Conservation (phyloP, 2,888 invertebrate genomes). For the Fragum fragum region DNA sequence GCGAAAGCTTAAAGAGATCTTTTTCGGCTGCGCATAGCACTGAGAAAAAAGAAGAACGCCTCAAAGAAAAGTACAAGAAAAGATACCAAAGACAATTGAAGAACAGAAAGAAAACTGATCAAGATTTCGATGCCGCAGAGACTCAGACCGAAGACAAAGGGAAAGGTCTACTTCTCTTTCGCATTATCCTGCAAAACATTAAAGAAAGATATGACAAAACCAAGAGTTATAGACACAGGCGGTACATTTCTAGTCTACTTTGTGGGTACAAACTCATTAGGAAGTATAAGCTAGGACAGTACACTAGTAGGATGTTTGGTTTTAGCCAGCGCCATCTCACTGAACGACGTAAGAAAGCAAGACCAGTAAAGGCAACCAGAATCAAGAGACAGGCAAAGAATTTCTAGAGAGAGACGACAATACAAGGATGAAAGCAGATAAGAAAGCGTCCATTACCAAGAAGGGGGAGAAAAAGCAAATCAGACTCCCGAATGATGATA, state of each 20-base stretch:
- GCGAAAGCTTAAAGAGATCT: neutral
- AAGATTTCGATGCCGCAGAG: neutral
- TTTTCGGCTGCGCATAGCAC: neutral
- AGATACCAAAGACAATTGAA: neutral
- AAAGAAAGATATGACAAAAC: neutral
- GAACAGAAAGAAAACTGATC: neutral
- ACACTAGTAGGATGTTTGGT: neutral
- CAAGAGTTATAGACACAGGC: neutral
- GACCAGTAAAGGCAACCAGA: neutral
- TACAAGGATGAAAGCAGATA: conserved; percentile 50
- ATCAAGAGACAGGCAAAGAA: conserved; percentile 22
- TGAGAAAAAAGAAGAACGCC: neutral
- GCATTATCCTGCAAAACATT: neutral
- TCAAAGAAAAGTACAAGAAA: neutral
- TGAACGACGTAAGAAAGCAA: neutral
- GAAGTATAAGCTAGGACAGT: too few relatives aligned
- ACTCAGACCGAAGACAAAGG: neutral
- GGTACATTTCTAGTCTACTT: neutral
- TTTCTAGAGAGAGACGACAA: conserved; percentile 59
- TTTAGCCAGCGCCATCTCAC: neutral
- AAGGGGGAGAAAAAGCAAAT: conserved; percentile 41
- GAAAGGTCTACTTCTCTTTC: too few relatives aligned
- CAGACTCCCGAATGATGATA: conserved; percentile 43
- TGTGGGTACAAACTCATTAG: neutral
- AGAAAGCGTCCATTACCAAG: conserved; percentile 45